phyloP scores from a whole-genome alignment of 2,888 invertebrate species.

The Ernsta delagoae region DNA sequence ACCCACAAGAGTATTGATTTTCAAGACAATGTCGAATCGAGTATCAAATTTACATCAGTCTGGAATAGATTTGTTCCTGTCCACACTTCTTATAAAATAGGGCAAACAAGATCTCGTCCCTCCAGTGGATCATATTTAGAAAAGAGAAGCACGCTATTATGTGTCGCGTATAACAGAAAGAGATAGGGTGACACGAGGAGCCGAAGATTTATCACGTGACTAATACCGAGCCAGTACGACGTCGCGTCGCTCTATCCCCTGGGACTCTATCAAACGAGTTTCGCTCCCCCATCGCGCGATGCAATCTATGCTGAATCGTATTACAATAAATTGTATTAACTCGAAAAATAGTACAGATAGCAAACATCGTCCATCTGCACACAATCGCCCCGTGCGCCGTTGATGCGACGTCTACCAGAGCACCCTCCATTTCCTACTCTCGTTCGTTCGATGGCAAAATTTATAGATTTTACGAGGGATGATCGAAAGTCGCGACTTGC shows the following conservation, averaged over 20 bases:
- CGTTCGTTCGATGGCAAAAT: slow-evolving; percentile 65
- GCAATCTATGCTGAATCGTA: slow-evolving; percentile 85
- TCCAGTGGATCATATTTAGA: slow-evolving; percentile 68
- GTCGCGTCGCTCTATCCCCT: slow-evolving; percentile 70
- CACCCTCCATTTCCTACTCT: slow-evolving; percentile 70
- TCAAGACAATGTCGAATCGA: slow-evolving; percentile 17
- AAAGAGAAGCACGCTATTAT: slow-evolving; percentile 66
- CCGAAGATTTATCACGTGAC: slow-evolving; percentile 83
- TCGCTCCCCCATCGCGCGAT: slow-evolving; percentile 80
- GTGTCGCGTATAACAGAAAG: slow-evolving; percentile 60
- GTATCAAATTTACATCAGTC: slow-evolving; percentile 51
- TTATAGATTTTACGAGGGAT: slow-evolving; percentile 83
- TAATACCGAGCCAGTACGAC: slow-evolving; percentile 79
- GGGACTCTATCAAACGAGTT: slow-evolving; percentile 84
- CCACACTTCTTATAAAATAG: slow-evolving; percentile 64
- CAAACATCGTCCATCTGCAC: slow-evolving; percentile 84
- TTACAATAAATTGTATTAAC: slow-evolving; percentile 85
- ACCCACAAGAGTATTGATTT: too few species aligned
- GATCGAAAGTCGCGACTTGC: slow-evolving; percentile 75
- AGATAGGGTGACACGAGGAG: slow-evolving; percentile 65
- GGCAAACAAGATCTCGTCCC: slow-evolving; percentile 66
- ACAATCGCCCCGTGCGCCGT: slow-evolving; percentile 69
- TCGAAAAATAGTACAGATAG: slow-evolving; percentile 84
- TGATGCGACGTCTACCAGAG: slow-evolving; percentile 56
- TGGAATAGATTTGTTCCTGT: slow-evolving; percentile 56